Conservation (phyloP, 2,888 invertebrate genomes). For the Stenodema calcarata region DNA sequence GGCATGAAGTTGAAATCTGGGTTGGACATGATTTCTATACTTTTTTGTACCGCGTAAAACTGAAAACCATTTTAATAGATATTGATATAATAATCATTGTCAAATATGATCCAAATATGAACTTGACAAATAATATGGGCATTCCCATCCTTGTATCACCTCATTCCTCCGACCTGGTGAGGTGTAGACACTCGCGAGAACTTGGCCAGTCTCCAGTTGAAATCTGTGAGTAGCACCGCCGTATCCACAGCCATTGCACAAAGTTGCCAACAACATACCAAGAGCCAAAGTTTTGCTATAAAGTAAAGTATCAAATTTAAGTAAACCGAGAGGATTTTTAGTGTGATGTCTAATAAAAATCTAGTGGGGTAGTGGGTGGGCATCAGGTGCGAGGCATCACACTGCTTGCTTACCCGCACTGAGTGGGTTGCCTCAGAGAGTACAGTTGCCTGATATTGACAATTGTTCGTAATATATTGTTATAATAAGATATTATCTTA, state of each 20-base stretch:
- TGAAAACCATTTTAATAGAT: not conserved
- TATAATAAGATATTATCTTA: too few relatives aligned
- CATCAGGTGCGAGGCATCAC: too few relatives aligned
- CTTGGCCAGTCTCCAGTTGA: conserved; percentile 37
- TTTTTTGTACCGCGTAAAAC: conserved; percentile 8
- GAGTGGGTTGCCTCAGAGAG: too few relatives aligned
- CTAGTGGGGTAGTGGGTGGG: too few relatives aligned
- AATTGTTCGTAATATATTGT: too few relatives aligned
- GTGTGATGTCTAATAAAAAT: too few relatives aligned
- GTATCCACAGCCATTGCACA: conserved; percentile 49
- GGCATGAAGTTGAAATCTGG: conserved; percentile 17
- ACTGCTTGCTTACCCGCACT: too few relatives aligned
- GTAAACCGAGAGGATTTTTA: too few relatives aligned
- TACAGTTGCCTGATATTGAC: too few relatives aligned
- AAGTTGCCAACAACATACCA: conserved; percentile 45
- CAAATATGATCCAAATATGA: too few relatives aligned
- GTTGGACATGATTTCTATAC: not conserved
- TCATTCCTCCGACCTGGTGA: conserved; percentile 48
- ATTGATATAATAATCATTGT: not conserved
- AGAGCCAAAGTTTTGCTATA: conserved; percentile 41
- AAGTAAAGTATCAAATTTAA: too few relatives aligned
- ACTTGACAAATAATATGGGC: too few relatives aligned
- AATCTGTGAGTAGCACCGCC: conserved; percentile 45
- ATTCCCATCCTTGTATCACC: not conserved
- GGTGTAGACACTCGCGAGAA: conserved; percentile 49